Evolutionary conservation across 2,113 vertebrate species (phyloP).

Genomic region (Tamias sibiricus): DNA sequence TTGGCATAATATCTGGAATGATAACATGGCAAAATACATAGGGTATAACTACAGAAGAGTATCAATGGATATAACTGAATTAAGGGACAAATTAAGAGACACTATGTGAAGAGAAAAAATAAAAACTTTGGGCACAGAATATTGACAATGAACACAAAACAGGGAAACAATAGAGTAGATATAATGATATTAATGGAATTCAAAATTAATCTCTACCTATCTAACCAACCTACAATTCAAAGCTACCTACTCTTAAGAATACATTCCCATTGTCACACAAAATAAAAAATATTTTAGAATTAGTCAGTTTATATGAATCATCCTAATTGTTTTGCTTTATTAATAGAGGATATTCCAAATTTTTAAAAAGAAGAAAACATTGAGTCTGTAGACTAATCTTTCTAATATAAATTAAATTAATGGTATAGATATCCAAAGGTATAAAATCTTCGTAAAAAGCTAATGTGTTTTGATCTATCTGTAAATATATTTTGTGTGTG

Average conservation of each 20-base stretch:
- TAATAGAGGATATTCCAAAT: not conserved
- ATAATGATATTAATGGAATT: not conserved
- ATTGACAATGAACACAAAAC: not conserved
- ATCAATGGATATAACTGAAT: not conserved
- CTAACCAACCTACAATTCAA: not conserved
- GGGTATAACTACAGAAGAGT: not conserved
- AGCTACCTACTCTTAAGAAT: not conserved
- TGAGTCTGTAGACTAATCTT: not conserved
- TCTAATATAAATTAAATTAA: slow-evolving; percentile 36
- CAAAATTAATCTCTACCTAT: not conserved
- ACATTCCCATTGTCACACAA: not conserved
- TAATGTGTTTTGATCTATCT: no score
- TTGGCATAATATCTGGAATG: no score
- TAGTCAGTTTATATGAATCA: not conserved
- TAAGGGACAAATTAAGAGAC: not conserved
- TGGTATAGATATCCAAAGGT: not conserved
- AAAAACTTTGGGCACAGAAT: not conserved
- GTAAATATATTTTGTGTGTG: no score
- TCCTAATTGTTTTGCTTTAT: not conserved
- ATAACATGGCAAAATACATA: no score
- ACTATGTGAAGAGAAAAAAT: not conserved
- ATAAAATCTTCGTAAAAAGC: not conserved
- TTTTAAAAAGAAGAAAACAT: slow-evolving; percentile 36
- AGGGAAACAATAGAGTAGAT: not conserved
- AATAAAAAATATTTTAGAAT: slow-evolving; percentile 8